Conservation (phyloP, 2,888 invertebrate genomes). For the Heteromurus nitidus region DNA sequence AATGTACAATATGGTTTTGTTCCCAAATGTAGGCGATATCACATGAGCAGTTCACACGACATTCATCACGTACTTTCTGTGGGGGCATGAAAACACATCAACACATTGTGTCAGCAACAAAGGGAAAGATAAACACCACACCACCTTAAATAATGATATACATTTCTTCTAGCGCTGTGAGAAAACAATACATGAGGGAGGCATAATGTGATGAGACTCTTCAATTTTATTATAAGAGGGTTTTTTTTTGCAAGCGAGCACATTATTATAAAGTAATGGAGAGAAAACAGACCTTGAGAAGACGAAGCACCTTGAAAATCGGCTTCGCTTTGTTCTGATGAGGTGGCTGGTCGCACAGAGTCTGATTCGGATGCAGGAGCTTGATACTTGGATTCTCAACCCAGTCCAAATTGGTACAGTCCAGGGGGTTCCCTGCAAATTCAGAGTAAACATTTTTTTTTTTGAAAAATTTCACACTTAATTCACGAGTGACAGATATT, state of each 20-base stretch:
- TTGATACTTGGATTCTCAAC: slow-evolving; percentile 52
- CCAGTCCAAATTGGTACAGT: slow-evolving; percentile 72
- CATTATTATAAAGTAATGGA: not conserved
- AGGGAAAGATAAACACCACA: too few species aligned
- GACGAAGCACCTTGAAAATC: slow-evolving; percentile 69
- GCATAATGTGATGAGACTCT: too few species aligned
- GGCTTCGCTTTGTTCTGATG: slow-evolving; percentile 73
- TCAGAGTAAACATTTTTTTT: too few species aligned
- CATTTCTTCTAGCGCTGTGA: too few species aligned
- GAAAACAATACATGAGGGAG: too few species aligned
- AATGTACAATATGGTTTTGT: slow-evolving; percentile 67
- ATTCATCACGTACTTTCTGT: slow-evolving; percentile 70
- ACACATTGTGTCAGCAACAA: too few species aligned
- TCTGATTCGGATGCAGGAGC: slow-evolving; percentile 62
- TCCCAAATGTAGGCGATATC: slow-evolving; percentile 72
- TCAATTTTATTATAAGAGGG: too few species aligned
- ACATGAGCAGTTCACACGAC: slow-evolving; percentile 71
- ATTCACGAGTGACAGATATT: too few species aligned
- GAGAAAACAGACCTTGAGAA: slow-evolving; percentile 69
- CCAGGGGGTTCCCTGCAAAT: slow-evolving; percentile 72
- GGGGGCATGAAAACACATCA: too few species aligned
- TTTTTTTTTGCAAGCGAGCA: slow-evolving; percentile 1
- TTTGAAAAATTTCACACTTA: too few species aligned
- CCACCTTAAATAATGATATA: too few species aligned
- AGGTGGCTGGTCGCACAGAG: slow-evolving; percentile 70